phyloP scores from a whole-genome alignment of 1,140 invertebrate genomes.

The Drosophila kurseongensis region DNA sequence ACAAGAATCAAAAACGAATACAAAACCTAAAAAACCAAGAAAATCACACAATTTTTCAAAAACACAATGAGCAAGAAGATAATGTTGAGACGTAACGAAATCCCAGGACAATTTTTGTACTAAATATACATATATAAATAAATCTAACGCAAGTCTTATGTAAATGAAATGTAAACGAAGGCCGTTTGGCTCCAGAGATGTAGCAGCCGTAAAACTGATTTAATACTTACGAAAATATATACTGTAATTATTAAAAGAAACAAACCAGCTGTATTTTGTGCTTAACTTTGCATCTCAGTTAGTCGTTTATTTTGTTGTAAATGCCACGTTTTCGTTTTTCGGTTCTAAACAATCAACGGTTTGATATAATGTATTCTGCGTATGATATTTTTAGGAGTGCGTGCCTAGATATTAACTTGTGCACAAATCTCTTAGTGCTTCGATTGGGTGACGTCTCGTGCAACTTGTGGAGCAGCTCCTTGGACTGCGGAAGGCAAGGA shows the following conservation, averaged over 20 bases:
- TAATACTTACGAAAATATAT: constrained; percentile 76
- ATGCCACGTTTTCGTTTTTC: constrained; percentile 73
- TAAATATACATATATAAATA: constrained; percentile 58
- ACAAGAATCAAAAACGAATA: constrained; percentile 35
- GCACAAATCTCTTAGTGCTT: constrained; percentile 60
- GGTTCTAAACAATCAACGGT: constrained; percentile 68
- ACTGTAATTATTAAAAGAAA: constrained; percentile 77
- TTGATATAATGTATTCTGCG: constrained; percentile 49
- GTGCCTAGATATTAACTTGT: constrained; percentile 63
- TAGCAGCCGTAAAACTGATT: constrained; percentile 59
- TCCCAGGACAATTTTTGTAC: constrained; percentile 70
- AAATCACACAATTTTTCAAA: constrained; percentile 55
- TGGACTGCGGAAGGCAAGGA: constrained; percentile 10
- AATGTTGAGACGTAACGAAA: constrained; percentile 36
- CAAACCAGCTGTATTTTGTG: constrained; percentile 50
- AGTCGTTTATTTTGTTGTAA: constrained; percentile 70
- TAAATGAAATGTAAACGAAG: constrained; percentile 74
- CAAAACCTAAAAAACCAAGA: constrained; percentile 36
- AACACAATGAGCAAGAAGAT: constrained; percentile 18
- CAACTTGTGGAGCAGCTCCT: constrained; percentile 35
- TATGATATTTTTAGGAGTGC: constrained; percentile 45
- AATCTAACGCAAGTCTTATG: constrained; percentile 70
- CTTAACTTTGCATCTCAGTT: constrained; percentile 67
- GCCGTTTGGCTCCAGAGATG: constrained; percentile 47
- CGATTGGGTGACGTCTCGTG: constrained; percentile 50